Evolutionary conservation across 2,113 vertebrate species (phyloP).

Genomic region (Dendrocopos noguchii): DNA sequence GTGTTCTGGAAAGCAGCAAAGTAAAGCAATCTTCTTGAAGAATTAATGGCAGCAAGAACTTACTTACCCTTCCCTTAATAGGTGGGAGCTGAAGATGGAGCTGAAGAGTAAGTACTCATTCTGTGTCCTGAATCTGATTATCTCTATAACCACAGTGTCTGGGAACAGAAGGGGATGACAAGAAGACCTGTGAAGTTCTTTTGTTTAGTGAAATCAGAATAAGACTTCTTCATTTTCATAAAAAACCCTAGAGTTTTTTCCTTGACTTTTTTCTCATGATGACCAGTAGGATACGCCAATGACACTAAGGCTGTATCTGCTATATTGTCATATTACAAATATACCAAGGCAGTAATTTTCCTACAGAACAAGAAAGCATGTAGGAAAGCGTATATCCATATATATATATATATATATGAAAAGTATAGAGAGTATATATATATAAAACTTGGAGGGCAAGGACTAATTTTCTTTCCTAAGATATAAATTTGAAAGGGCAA

Average conservation of each 20-base stretch:
- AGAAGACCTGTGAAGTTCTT: not conserved
- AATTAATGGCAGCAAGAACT: slow-evolving; percentile 67
- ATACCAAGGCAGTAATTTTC: not conserved
- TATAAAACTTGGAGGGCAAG: not conserved
- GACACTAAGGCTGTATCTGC: not conserved
- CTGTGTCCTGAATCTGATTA: not conserved
- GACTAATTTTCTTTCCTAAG: slow-evolving; percentile 16
- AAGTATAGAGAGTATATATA: not conserved
- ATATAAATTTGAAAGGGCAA: slow-evolving; percentile 6
- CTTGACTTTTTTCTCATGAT: slow-evolving; percentile 19
- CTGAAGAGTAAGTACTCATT: slow-evolving; percentile 27
- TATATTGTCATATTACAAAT: not conserved
- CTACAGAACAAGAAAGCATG: not conserved
- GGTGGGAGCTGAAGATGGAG: slow-evolving; percentile 31
- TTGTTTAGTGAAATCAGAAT: slow-evolving; percentile 31
- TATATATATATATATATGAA: not conserved
- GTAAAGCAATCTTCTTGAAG: slow-evolving; percentile 65
- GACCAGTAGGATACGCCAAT: slow-evolving; percentile 5
- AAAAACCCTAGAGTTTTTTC: slow-evolving; percentile 18
- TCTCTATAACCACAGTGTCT: not conserved
- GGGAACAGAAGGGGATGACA: not conserved
- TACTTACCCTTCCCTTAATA: slow-evolving; percentile 62
- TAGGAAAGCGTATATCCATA: not conserved
- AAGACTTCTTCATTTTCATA: not conserved
- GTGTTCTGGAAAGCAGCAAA: slow-evolving; percentile 72